Base-by-base conservation (phyloP, 2,888 invertebrate genomes). In the Apotomis turbidana region DNA sequence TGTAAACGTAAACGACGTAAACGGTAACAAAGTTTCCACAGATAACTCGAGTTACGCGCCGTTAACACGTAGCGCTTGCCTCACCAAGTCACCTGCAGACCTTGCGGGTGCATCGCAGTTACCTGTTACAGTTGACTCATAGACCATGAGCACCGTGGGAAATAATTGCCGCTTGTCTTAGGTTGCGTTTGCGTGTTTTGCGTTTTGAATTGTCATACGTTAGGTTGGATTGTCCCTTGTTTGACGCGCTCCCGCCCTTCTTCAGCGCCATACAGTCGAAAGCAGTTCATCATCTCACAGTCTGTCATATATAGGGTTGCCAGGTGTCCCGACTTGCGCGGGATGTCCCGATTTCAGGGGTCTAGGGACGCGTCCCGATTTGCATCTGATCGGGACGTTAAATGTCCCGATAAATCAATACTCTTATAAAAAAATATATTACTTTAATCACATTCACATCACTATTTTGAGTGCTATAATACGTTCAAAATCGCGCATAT, bases 61-160 rank as follows among this genome's bases (percentile, higher is more conserved):
- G 87, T 91, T 91, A 89, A 82, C 92, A 91, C 91, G 92, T 92
- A 88, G 76, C 44, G 60, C 70, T 79, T 79, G 76, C 75, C 64
- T 71, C 76, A 78, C 74, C 83, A 81, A 76, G 77, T 41, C 41
- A 41, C 41, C 41, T 5, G 41, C 5, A 41, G 76, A 76, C 90
- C 90, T 90, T 90, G 89, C 85, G 77, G 77, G 79, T 76, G 79
- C 83, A 79, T 76, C 81, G 82, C 81, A 71, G 67, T 71, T 72
- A 72, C 68, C 62, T 72, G 71, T 72, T 74, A 73, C 66, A 68
- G 74, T 73, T 76, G 75, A 76, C 78, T 86, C 91, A 91, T 80
- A 88, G 90, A 90, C 77, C 76, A 76, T 82, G 81, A 79, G 81
- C 83, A 86, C 81, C 90, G 89, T 90, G 91, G 87, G 86, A 87